Evolutionary conservation across 2,888 invertebrate genomes (phyloP).

Genomic region (Pachymerium ferrugineum): DNA sequence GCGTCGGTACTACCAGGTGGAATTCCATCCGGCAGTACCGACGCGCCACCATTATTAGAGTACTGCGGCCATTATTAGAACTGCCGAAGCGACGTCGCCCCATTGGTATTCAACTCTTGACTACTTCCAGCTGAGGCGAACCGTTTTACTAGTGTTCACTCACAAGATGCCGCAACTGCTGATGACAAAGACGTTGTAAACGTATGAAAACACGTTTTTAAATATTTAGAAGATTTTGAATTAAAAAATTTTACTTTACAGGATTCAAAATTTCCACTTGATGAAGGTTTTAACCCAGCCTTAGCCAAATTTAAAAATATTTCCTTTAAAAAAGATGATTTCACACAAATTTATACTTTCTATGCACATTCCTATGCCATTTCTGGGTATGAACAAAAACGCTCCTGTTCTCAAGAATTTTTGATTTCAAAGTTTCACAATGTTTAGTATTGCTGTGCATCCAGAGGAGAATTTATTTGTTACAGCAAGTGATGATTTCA

Average conservation of each 20-base stretch:
- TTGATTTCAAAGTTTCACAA: neutral
- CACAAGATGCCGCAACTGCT: neutral
- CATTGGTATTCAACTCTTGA: no score
- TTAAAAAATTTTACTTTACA: no score
- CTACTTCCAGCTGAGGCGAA: neutral
- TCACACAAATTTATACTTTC: neutral
- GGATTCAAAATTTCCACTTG: neutral
- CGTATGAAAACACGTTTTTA: no score
- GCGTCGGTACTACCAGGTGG: no score
- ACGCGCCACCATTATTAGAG: no score
- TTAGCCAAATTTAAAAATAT: constrained; percentile 1
- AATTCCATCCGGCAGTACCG: no score
- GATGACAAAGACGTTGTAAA: neutral
- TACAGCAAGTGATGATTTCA: constrained; percentile 10
- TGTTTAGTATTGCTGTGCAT: neutral
- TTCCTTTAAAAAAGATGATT: neutral
- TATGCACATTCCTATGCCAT: neutral
- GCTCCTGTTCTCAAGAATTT: neutral
- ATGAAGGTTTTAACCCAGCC: neutral
- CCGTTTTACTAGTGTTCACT: neutral
- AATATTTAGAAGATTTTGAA: no score
- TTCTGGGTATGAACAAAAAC: neutral
- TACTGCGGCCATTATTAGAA: no score
- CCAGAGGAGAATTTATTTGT: neutral
- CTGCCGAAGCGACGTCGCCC: no score